A percentile compares a stretch with the other conserved stretches of the same genome.
These are phyloP conservation scores for Zaprionus gabonicus DNA, from an alignment of 1,140 invertebrate species.

Conservation along the genomic window DNA sequence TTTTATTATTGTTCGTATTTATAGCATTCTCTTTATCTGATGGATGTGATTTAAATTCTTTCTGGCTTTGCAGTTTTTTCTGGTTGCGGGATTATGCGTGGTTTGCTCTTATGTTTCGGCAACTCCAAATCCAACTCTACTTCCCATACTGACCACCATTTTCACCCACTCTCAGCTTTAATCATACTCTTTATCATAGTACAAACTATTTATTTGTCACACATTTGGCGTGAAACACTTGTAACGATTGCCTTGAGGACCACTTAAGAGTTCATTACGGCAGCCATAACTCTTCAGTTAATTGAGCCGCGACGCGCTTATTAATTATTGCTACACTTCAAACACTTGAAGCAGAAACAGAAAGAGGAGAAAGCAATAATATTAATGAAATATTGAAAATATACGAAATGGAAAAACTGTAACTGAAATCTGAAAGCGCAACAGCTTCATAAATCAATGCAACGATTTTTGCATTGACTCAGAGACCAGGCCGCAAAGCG, in stretches of 20 bases:
- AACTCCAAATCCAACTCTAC: background rate
- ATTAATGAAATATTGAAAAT: constrained; percentile 15
- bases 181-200: too few relatives aligned
- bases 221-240: background rate
- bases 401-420: background rate
- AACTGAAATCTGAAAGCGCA: background rate
- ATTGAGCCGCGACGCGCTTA: constrained; percentile 24
- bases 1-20: constrained; percentile 26
- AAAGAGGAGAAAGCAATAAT: background rate
- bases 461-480: constrained; percentile 32
- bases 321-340: constrained; percentile 35
- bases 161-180: background rate
- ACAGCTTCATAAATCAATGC: constrained; percentile 34
- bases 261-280: constrained; percentile 14
- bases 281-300: constrained; percentile 16
- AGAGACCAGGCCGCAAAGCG: constrained; percentile 18
- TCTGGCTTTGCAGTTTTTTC: constrained; percentile 29
- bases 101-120: background rate
- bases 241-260: background rate
- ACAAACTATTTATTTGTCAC: background rate
- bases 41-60: constrained; percentile 61
- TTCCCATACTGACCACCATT: too few relatives aligned
- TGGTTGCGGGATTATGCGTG: background rate
- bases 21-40: constrained; percentile 15
- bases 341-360: constrained; percentile 7